Evolutionary conservation across 2,113 vertebrate genomes (phyloP).

Genomic region (Channa maculata): DNA sequence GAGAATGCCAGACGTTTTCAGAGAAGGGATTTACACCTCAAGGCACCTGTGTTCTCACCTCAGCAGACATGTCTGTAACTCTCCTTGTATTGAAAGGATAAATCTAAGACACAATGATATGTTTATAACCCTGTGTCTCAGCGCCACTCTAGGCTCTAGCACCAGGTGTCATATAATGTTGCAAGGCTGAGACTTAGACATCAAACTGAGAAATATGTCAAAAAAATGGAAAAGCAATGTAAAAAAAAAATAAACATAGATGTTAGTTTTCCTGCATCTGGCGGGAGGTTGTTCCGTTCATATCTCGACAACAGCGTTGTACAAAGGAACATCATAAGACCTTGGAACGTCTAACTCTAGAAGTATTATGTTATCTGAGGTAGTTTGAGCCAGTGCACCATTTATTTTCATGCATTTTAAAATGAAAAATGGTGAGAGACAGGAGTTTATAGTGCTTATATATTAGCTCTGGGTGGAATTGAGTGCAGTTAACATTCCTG

Average conservation of each 20-base stretch:
- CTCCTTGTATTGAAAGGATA: conserved; percentile 45
- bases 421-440: conserved; percentile 38
- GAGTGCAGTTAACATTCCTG: conserved; percentile 30
- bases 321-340: conserved; percentile 22
- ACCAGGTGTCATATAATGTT: conserved; percentile 20
- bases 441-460: conserved; percentile 45
- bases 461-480: conserved; percentile 34
- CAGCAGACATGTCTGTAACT: conserved; percentile 54
- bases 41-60: conserved; percentile 50
- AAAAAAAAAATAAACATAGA: conserved; percentile 33
- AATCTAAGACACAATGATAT: conserved; percentile 55
- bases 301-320: conserved; percentile 18
- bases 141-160: conserved; percentile 36
- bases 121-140: conserved; percentile 48
- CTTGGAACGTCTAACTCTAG: conserved; percentile 6
- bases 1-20: conserved; percentile 15
- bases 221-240: conserved; percentile 41
- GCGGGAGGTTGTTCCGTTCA: conserved; percentile 15
- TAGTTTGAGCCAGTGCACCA: conserved; percentile 24
- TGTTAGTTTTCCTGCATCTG: conserved; percentile 1
- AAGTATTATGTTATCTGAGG: conserved; percentile 20
- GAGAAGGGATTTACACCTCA: conserved; percentile 49
- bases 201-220: conserved; percentile 13
- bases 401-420: conserved; percentile 42
- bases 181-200: conserved; percentile 15